phyloP scores from a whole-genome alignment of 1,140 invertebrate species.

The Luehdorfia chinensis region DNA sequence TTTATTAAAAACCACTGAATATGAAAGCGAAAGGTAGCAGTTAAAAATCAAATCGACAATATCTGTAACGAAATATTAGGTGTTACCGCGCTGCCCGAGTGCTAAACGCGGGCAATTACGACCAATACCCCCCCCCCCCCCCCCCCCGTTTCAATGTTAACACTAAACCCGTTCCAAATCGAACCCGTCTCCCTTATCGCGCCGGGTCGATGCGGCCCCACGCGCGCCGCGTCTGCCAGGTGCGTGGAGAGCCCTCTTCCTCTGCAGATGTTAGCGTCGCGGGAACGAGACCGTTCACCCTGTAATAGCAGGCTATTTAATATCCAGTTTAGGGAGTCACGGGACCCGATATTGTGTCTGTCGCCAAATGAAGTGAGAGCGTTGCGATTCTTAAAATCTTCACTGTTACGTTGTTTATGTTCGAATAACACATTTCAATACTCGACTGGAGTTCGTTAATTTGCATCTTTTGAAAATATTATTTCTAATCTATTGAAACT shows the following conservation, averaged over 20 bases:
- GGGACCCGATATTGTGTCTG: background rate
- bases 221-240: constrained; percentile 55
- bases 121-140: constrained; percentile 38
- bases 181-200: constrained; percentile 34
- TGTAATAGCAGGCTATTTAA: constrained; percentile 24
- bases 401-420: no score
- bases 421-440: no score
- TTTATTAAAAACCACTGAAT: no score
- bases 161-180: constrained; percentile 35
- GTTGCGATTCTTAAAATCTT: no score
- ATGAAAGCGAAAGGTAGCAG: no score
- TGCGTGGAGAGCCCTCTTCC: constrained; percentile 44
- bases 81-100: background rate
- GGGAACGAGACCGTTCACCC: constrained; percentile 34
- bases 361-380: no score
- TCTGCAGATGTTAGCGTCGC: constrained; percentile 47
- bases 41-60: background rate
- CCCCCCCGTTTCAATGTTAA: constrained; percentile 32
- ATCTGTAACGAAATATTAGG: background rate
- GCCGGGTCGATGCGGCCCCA: constrained; percentile 42
- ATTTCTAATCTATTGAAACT: no score
- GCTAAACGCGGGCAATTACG: constrained; percentile 17
- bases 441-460: no score
- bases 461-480: no score
- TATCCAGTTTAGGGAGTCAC: constrained; percentile 5